A percentile compares a stretch with the other conserved stretches of the same genome.
These are phyloP conservation scores for Adelognathus sp. DNA, from an alignment of 2,888 invertebrate species.

Conservation along the genomic window DNA sequence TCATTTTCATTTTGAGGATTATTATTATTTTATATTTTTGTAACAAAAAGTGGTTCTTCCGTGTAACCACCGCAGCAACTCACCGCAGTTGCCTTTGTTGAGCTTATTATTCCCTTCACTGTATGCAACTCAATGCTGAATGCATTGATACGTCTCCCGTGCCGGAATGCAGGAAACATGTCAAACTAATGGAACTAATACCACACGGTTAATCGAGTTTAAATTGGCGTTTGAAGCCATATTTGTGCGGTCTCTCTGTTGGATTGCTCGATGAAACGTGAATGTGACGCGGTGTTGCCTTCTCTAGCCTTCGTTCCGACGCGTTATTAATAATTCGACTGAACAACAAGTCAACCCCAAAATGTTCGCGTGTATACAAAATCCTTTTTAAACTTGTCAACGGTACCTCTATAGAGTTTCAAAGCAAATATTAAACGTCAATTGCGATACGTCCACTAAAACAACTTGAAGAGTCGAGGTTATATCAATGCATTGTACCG, in stretches of 20 bases:
- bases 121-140: constrained; percentile 5
- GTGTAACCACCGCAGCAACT: constrained; percentile 21
- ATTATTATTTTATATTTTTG: too few species aligned
- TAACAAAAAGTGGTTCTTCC: too few species aligned
- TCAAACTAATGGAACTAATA: constrained; percentile 40
- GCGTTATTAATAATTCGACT: constrained; percentile 53
- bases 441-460: constrained; percentile 25
- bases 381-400: not conserved
- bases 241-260: constrained; percentile 27
- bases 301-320: constrained; percentile 7
- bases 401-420: constrained; percentile 7
- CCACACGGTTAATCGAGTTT: constrained; percentile 45
- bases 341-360: constrained; percentile 43
- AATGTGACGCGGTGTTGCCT: constrained; percentile 24
- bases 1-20: too few species aligned
- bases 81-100: constrained; percentile 38
- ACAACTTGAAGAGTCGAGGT: not conserved
- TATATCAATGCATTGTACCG: not conserved
- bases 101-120: constrained; percentile 17
- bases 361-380: constrained; percentile 1
- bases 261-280: constrained; percentile 53
- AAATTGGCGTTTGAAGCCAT: constrained; percentile 27
- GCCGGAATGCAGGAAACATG: not conserved
- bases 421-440: constrained; percentile 32
- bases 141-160: constrained; percentile 15